phyloP scores from a whole-genome alignment of 23 tunicate genomes.

The Phallusia fumigata region DNA sequence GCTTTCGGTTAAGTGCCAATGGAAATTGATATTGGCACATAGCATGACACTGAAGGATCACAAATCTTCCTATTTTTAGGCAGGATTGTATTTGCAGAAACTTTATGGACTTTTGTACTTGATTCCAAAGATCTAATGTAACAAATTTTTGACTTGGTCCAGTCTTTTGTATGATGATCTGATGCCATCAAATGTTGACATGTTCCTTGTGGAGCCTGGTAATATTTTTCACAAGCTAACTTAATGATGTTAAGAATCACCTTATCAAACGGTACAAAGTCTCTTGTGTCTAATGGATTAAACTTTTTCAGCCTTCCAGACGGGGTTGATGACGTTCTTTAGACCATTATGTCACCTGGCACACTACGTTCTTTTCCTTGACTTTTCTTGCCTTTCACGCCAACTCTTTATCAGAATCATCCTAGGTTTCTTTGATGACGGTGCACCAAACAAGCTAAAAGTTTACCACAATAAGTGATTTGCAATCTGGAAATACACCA shows the following conservation, averaged over 20 bases:
- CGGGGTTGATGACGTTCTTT: constrained; percentile 1
- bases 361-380: neutral
- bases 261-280: constrained; percentile 10
- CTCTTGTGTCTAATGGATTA: constrained; percentile 22
- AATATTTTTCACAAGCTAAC: constrained; percentile 8
- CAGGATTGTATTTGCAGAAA: no score
- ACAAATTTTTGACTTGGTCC: neutral
- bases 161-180: neutral
- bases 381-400: constrained; percentile 7
- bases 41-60: no score
- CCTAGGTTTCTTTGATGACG: constrained; percentile 8
- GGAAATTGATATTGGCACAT: neutral
- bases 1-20: constrained; percentile 3
- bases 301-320: constrained; percentile 20
- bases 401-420: neutral
- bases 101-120: no score
- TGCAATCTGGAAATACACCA: no score
- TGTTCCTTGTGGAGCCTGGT: neutral
- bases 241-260: neutral
- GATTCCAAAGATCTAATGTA: neutral
- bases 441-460: constrained; percentile 2
- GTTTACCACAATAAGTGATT: no score
- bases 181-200: neutral
- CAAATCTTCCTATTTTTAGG: no score
- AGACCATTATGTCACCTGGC: neutral